Conservation (phyloP, 2,888 invertebrate genomes). For the Cheilosia vernalis region DNA sequence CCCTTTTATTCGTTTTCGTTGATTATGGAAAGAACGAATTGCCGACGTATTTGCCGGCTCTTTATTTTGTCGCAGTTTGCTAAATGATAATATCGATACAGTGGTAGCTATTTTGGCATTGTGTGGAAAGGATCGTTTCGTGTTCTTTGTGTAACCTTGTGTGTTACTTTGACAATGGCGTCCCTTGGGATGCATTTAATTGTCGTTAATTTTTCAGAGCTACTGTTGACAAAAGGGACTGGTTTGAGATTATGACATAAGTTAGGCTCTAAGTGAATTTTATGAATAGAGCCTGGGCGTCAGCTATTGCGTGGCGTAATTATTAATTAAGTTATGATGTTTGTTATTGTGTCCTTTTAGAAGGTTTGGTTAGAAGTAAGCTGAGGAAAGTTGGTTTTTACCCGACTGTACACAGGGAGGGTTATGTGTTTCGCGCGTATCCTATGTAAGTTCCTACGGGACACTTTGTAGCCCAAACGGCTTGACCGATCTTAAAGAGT, state of each 20-base stretch:
- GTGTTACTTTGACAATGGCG: slow-evolving; percentile 57
- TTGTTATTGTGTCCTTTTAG: no score
- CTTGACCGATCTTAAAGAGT: no score
- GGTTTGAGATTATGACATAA: slow-evolving; percentile 1
- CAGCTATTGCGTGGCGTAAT: background rate
- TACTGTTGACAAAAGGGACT: slow-evolving; percentile 41
- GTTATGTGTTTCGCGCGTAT: no score
- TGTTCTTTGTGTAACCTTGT: slow-evolving; percentile 47
- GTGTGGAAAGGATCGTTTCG: slow-evolving; percentile 58
- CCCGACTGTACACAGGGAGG: no score
- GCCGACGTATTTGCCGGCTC: slow-evolving; percentile 27
- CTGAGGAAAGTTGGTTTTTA: no score
- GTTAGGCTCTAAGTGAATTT: slow-evolving; percentile 8
- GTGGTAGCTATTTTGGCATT: slow-evolving; percentile 48
- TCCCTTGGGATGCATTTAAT: slow-evolving; percentile 59
- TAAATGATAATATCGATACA: slow-evolving; percentile 70
- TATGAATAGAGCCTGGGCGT: background rate
- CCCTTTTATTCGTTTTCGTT: slow-evolving; percentile 37
- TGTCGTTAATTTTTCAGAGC: slow-evolving; percentile 67
- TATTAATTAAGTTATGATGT: background rate
- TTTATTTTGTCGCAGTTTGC: slow-evolving; percentile 31
- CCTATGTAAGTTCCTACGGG: no score
- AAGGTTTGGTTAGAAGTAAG: no score
- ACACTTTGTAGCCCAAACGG: no score
- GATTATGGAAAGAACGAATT: slow-evolving; percentile 13